Base-by-base conservation (phyloP, 2,888 invertebrate species). In the Drosophila austrosaltans region DNA sequence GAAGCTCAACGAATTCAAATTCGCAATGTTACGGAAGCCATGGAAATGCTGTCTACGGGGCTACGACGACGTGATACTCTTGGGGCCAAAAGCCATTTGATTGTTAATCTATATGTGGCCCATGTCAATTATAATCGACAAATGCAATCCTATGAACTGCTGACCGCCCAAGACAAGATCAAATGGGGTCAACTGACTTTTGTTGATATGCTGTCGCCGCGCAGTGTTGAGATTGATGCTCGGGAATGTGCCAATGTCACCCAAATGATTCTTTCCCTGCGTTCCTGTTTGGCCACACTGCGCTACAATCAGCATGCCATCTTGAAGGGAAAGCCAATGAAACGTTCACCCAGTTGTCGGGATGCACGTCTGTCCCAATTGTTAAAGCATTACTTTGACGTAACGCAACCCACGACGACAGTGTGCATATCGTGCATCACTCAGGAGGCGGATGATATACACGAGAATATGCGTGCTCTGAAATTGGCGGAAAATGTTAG, bases 391-490 rank as follows among this genome's bases (percentile, higher is more conserved):
- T 53, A n/a, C 6, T 53, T 53, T 7, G 53, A 53, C 5, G 53
- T 53, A n/a, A 3, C 53, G 5, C 53, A 53, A n/a, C 28, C 53
- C 2, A 8, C 53, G 2, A 53, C 53, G 4, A 25, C 25, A 6
- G 53, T 53, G n/a, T 53, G 53, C 6, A 4, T 53, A 53, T 2
- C 53, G 12, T 25, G 53, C 7, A 53, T 53, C 8, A 53, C 53
- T 5, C 53, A 53, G 8, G 12, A 28, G 6, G 12, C 22, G 6
- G 53, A 53, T 1, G 53, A 53, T 25, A 53, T 53, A 12, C 53
- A 53, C 28, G 53, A 53, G 7, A 53, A 53, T 28, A 53, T 53
- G 53, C 53, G 53, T 53, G 53, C 53, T 22, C n/a, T 53, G 53
- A 10, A 28, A n/a, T 28, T 53, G 25, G 53, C 53, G n/a, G 53